Percentiles rank a stretch among this genome's conserved stretches.
Evolutionary conservation across 2,113 vertebrate genomes (phyloP).

Genomic region (Dicrurus megarhynchus): DNA sequence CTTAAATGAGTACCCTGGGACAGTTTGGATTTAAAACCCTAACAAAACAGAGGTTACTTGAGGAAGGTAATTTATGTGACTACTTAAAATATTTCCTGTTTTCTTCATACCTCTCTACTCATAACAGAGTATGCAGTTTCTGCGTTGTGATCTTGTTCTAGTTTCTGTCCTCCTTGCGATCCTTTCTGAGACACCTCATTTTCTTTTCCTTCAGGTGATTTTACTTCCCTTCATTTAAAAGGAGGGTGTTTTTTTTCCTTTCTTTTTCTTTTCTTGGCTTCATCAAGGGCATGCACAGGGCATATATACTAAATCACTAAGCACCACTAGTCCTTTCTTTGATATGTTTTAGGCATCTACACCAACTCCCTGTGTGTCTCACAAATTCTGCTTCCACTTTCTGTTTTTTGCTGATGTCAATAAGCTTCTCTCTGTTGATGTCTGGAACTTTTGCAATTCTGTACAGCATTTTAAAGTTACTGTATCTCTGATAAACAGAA

Average conservation of each 20-base stretch:
- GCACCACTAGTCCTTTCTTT: background rate
- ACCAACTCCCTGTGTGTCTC: background rate
- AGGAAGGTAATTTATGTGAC: background rate
- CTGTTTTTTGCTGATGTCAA: background rate
- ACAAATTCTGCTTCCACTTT: background rate
- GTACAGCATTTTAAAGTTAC: background rate
- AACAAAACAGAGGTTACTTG: background rate
- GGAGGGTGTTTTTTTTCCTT: background rate
- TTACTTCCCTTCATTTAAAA: background rate
- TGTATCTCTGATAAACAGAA: background rate
- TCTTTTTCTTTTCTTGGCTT: background rate
- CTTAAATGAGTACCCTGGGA: background rate
- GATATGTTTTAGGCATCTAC: background rate
- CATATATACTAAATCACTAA: background rate
- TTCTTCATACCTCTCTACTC: background rate
- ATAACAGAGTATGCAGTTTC: background rate
- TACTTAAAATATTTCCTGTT: background rate
- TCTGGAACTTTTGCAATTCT: background rate
- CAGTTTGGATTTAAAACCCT: background rate
- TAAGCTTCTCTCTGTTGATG: background rate
- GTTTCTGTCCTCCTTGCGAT: fast-evolving
- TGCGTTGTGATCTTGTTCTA: background rate
- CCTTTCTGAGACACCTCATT: background rate
- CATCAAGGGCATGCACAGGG: background rate
- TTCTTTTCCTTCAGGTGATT: background rate